Percentiles rank a stretch among this genome's conserved stretches.
Conservation (phyloP, 2,888 invertebrate genomes). For the Drosophila hamatofila region DNA sequence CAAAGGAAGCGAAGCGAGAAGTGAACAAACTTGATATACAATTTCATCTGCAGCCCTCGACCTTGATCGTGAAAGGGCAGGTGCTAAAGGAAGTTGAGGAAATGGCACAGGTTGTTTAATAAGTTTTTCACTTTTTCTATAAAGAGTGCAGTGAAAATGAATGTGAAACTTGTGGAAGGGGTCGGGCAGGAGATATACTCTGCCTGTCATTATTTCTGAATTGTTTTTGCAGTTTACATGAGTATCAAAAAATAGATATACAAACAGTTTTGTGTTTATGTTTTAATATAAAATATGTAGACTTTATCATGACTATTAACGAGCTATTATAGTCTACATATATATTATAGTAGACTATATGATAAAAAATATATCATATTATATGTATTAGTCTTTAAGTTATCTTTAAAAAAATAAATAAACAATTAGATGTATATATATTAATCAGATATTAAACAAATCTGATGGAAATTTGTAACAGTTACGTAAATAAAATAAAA, state of each 20-base stretch:
- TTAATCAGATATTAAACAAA: no score
- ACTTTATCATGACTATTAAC: background rate
- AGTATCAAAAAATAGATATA: background rate
- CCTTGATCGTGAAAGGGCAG: constrained; percentile 9
- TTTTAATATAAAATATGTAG: no score
- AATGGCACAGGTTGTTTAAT: background rate
- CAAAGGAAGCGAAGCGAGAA: background rate
- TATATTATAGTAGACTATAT: no score
- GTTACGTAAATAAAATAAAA: no score
- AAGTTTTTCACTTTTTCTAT: background rate
- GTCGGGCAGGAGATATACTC: accelerated
- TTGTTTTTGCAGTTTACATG: background rate
- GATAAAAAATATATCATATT: no score
- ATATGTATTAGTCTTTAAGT: no score
- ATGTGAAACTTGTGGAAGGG: background rate
- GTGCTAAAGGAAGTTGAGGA: background rate
- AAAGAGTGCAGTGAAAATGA: background rate
- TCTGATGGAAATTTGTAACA: no score
- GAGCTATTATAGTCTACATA: no score
- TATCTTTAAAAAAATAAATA: no score
- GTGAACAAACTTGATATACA: constrained; percentile 10
- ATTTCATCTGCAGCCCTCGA: constrained; percentile 4
- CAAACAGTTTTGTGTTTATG: no score
- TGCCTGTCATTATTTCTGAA: background rate
- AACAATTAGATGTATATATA: no score